phyloP scores from a whole-genome alignment of 2,888 invertebrate species.

The Temnothorax rugatulus region DNA sequence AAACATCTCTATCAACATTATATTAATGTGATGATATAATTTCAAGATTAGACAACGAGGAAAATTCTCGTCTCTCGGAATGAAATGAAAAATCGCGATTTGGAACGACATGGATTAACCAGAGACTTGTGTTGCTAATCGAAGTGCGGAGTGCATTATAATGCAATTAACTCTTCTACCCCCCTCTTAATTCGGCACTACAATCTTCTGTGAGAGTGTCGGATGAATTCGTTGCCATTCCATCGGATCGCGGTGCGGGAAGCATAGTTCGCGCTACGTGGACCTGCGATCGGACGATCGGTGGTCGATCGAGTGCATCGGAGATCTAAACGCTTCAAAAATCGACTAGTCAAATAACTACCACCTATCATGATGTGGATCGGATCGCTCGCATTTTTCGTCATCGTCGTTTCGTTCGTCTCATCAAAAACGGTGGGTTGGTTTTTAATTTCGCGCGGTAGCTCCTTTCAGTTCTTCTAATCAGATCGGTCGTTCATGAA shows the following conservation, averaged over 20 bases:
- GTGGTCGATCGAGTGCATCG: slow-evolving; percentile 32
- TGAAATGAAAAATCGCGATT: not conserved
- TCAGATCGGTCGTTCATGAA: not conserved
- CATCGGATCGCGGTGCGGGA: slow-evolving; percentile 70
- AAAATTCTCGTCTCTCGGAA: not conserved
- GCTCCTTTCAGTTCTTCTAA: not conserved
- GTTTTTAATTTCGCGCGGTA: slow-evolving; percentile 32
- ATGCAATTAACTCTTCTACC: slow-evolving; percentile 52
- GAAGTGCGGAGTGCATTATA: slow-evolving; percentile 32
- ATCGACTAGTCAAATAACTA: slow-evolving; percentile 52
- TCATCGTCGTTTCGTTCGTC: slow-evolving; percentile 54
- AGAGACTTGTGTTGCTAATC: slow-evolving; percentile 15
- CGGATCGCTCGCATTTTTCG: slow-evolving; percentile 60
- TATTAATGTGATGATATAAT: not conserved
- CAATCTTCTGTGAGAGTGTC: slow-evolving; percentile 62
- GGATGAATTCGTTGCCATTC: slow-evolving; percentile 77
- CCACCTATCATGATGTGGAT: slow-evolving; percentile 69
- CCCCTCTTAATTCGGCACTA: slow-evolving; percentile 70
- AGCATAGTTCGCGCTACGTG: slow-evolving; percentile 69
- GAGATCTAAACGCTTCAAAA: slow-evolving; percentile 44
- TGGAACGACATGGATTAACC: not conserved
- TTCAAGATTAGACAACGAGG: not conserved
- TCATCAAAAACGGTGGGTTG: slow-evolving; percentile 68
- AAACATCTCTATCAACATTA: not conserved
- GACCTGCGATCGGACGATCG: slow-evolving; percentile 42